Percentiles rank a stretch among this genome's conserved stretches.
These are phyloP conservation scores for Mycteria americana DNA, from an alignment of 2,797 vertebrate genomes.

Conservation along the genomic window DNA sequence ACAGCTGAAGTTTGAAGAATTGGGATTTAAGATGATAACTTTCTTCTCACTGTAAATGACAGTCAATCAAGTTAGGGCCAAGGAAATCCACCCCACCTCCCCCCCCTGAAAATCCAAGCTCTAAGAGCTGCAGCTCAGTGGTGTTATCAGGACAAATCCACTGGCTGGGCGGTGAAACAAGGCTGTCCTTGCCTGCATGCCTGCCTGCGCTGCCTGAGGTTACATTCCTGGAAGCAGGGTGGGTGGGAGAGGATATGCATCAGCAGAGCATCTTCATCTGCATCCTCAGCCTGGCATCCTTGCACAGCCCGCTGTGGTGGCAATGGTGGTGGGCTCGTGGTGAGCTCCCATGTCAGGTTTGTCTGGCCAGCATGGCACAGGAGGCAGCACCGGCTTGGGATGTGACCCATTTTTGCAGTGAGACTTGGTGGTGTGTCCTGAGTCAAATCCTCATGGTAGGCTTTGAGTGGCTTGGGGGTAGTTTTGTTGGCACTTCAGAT, in stretches of 20 bases:
- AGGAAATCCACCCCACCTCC: background rate
- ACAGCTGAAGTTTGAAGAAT: background rate
- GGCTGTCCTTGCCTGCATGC: background rate
- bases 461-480: background rate
- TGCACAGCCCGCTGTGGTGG: rapidly evolving
- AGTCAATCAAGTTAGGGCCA: background rate
- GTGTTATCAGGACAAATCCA: background rate
- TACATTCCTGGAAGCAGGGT: background rate
- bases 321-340: background rate
- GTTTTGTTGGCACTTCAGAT: background rate
- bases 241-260: background rate
- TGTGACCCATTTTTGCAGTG: background rate
- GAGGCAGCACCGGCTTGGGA: background rate
- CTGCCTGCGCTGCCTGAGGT: rapidly evolving
- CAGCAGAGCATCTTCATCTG: background rate
- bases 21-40: background rate
- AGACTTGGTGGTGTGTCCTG: background rate
- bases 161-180: background rate
- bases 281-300: background rate
- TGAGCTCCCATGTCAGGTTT: background rate
- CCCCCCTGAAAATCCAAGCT: background rate
- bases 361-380: background rate
- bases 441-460: background rate
- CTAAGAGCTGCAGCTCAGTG: background rate
- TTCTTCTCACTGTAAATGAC: background rate